phyloP scores from a whole-genome alignment of 2,797 vertebrate genomes.

The Acanthopagrus latus region DNA sequence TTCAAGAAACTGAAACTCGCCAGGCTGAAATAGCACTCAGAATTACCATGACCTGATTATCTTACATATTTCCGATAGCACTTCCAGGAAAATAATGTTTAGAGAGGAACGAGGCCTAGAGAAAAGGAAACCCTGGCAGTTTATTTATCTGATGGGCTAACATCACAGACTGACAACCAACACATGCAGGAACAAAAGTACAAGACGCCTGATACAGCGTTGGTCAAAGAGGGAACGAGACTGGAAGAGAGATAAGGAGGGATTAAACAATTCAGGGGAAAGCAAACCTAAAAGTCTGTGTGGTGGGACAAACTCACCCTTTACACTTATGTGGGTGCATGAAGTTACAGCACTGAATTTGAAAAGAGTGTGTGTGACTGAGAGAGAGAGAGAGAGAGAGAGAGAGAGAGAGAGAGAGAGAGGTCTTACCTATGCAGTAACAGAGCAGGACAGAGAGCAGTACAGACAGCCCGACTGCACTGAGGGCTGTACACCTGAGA shows the following conservation, averaged over 20 bases:
- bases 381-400: neutral
- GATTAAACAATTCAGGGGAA: conserved; percentile 31
- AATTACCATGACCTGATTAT: neutral
- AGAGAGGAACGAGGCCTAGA: conserved; percentile 6
- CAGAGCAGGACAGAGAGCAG: conserved; percentile 96
- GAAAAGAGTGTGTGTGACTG: conserved; percentile 1
- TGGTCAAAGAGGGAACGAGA: conserved; percentile 15
- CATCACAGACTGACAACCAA: conserved; percentile 23
- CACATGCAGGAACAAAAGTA: conserved; percentile 29
- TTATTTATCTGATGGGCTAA: conserved; percentile 60
- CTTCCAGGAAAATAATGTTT: conserved; percentile 23
- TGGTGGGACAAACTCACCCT: neutral
- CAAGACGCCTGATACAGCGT: neutral
- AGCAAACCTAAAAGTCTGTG: conserved; percentile 28
- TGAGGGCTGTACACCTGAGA: conserved; percentile 94
- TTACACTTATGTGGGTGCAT: conserved; percentile 7
- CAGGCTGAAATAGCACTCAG: no score
- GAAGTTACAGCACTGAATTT: neutral
- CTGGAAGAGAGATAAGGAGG: conserved; percentile 28
- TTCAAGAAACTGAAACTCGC: no score
- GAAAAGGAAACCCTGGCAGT: conserved; percentile 31
- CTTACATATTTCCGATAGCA: conserved; percentile 18
- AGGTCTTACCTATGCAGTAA: conserved; percentile 95
- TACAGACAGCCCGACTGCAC: conserved; percentile 94
- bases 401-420: neutral